Evolutionary conservation across 1,140 invertebrate species (phyloP).

Genomic region (Trichomalopsis sarcophagae): DNA sequence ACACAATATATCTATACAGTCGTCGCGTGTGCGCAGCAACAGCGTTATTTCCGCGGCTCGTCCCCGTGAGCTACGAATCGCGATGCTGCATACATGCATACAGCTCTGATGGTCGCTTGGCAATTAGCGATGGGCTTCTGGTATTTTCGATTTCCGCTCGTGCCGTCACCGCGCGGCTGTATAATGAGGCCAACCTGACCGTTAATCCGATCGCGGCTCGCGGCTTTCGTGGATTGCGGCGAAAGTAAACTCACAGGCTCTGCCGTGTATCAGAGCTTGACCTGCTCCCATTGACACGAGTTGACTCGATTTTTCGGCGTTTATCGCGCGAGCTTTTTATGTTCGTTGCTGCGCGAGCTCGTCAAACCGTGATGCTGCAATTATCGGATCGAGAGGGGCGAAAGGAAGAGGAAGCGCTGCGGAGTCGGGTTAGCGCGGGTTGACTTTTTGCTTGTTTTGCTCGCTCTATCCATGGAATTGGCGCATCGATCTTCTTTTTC

Average conservation of each 20-base stretch:
- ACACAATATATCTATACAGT: not conserved
- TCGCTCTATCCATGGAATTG: not conserved
- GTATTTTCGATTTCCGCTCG: slow-evolving; percentile 11
- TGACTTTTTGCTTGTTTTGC: not conserved
- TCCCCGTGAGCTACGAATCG: too few species aligned
- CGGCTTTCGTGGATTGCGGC: not conserved
- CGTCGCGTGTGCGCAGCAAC: not conserved
- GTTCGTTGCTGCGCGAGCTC: not conserved
- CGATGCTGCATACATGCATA: too few species aligned
- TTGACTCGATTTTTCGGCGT: not conserved
- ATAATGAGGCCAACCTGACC: slow-evolving; percentile 6
- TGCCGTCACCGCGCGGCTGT: not conserved
- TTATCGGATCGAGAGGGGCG: not conserved
- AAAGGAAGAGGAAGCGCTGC: not conserved
- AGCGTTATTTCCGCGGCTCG: too few species aligned
- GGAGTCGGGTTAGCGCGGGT: not conserved
- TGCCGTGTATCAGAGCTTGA: not conserved
- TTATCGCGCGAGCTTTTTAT: not conserved
- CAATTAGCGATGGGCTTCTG: not conserved
- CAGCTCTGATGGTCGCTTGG: not conserved
- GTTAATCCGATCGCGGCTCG: not conserved
- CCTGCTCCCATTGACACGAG: not conserved
- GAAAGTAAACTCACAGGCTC: not conserved
- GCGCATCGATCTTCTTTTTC: not conserved
- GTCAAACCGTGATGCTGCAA: not conserved